Evolutionary conservation across 2,888 invertebrate species (phyloP), one percentile per base, ranked within the genome.

Genomic region (Calliphora vomitoria): DNA sequence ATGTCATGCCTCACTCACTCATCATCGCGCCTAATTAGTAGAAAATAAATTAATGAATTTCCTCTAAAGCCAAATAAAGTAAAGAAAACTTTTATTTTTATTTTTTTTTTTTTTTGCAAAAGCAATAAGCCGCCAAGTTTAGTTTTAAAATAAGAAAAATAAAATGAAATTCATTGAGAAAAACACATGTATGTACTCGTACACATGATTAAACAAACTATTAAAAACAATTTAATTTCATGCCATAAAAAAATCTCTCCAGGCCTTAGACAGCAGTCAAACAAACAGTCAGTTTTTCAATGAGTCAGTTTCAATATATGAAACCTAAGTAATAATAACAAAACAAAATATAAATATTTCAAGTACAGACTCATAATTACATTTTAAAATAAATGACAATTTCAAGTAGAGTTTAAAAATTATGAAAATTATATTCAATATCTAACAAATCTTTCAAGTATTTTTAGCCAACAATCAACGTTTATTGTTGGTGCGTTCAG

Each of bases 21-120:
- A n/a, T 41, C 41, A 66, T 41, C 66, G 10, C 11, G 0, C 4
- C 74, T 60, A 74, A 60, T 74, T 74, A 74, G 35, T 20, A 25
- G 25, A 38, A 31, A 41, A 58, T n/a, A 55, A 74, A 44, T 74
- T 25, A 68, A 78, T 66, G 66, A 66, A 78, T 78, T 78, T 66
- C 78, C 78, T 78, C 41, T 66, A 44, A 38, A 78, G 38, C 78
- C 66, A 78, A 53, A 78, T 78, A 66, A 62, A 76, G 76, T 53
- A 71, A 72, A 72, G 10, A 66, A 66, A 66, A 66, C 5, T 60
- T 31, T 35, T 38, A 0, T 31, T 15, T 62, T 8, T 18, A 2
- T 60, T 31, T 35, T 38, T 0, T 31, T 15, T 62, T 8, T 18
- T 64, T 64, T 38, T 64, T 64, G 10, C 64, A 38, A 64, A 10